Evolutionary conservation across 2,797 vertebrate genomes (phyloP).

Genomic region (Psittacula echo): DNA sequence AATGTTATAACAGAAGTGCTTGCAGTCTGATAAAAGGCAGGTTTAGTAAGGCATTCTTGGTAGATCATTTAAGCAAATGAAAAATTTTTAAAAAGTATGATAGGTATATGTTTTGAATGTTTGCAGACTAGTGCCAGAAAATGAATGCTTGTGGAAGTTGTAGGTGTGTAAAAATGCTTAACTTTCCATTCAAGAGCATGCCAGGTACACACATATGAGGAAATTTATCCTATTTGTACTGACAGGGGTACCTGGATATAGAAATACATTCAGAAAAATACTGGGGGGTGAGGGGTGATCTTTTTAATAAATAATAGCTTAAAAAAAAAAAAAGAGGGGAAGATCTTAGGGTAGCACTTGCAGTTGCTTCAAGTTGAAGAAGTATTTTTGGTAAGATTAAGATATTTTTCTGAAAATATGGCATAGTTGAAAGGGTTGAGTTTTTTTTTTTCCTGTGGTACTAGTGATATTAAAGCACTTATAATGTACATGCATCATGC

Average conservation of each 20-base stretch:
- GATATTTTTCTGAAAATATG: not conserved
- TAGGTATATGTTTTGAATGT: not conserved
- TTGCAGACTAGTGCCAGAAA: not conserved
- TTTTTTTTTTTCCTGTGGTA: not conserved
- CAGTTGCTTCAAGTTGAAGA: not conserved
- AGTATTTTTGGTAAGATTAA: not conserved
- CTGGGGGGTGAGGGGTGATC: accelerated
- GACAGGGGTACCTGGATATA: not conserved
- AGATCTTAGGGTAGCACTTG: not conserved
- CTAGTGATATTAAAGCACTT: not conserved
- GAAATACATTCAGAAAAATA: not conserved
- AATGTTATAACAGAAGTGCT: not conserved
- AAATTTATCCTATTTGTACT: not conserved
- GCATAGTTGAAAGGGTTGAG: not conserved
- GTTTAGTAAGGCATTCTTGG: not conserved
- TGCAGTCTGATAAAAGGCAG: not conserved
- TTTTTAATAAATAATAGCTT: not conserved
- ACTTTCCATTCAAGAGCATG: not conserved
- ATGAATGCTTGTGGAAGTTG: not conserved
- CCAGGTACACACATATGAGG: not conserved
- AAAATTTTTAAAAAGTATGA: not conserved
- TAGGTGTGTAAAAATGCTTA: not conserved
- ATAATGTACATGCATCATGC: not conserved
- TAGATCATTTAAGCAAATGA: not conserved
- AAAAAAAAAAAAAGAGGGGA: not conserved